These are phyloP conservation scores for Dascyllus trimaculatus DNA, from an alignment of 2,113 vertebrate genomes.

Conservation along the genomic window DNA sequence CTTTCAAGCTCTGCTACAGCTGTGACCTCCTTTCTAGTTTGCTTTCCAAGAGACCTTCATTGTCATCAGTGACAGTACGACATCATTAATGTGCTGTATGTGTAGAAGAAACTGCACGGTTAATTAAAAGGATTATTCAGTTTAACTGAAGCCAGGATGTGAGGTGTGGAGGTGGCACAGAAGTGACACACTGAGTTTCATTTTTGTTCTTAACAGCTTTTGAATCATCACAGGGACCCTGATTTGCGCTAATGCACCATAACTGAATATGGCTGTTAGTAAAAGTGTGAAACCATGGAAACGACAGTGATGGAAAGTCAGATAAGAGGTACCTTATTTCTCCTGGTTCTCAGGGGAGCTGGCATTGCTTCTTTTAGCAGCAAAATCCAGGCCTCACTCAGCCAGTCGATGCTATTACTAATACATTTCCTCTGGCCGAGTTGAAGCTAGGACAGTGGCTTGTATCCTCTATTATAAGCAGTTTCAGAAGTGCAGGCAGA, in stretches of 20 bases:
- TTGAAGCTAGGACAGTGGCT: constrained; percentile 25
- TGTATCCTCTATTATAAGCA: not conserved
- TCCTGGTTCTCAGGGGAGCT: constrained; percentile 30
- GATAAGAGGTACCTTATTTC: constrained; percentile 16
- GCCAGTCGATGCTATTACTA: constrained; percentile 48
- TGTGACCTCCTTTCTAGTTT: not conserved
- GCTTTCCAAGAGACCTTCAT: not conserved
- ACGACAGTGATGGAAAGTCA: constrained; percentile 26
- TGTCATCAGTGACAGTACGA: not conserved
- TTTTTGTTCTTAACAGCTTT: not conserved
- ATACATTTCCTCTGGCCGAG: constrained; percentile 38
- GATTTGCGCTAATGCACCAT: constrained; percentile 2
- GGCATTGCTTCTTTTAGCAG: constrained; percentile 43
- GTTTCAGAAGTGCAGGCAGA: not conserved
- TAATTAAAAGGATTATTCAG: no score
- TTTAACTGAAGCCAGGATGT: not conserved
- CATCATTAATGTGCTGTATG: no score
- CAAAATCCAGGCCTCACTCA: constrained; percentile 42
- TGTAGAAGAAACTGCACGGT: no score
- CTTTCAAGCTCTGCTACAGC: no score
- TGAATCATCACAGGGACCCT: not conserved
- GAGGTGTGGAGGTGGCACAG: not conserved
- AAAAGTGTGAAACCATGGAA: constrained; percentile 24
- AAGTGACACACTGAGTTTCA: not conserved
- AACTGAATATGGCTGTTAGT: constrained; percentile 19